Base-by-base conservation (phyloP, 2,113 vertebrate species). In the Cephalopholis sonnerati region DNA sequence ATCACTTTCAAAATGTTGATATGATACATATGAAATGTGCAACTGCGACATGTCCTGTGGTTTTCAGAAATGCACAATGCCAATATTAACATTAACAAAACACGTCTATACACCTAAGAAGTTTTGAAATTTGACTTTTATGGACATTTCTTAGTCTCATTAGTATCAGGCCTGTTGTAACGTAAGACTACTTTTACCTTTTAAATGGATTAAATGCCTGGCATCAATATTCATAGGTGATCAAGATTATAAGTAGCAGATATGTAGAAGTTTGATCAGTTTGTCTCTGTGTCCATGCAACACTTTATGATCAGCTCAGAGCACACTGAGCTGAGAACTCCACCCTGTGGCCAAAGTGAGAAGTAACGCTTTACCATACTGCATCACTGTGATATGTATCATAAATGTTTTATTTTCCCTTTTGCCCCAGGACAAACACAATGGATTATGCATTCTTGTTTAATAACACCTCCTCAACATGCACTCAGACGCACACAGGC, bases 291-390 rank as follows among this genome's bases (percentile, higher is more conserved):
- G 15, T 65, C 62, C 53, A 53, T 24, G 11, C 7, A 61, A 2
- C 51, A 39, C 29, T 32, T 32, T 12, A 36, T 2, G 1, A n/a
- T n/a, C 27, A 32, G 36, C 54, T 63, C 46, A 74, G 58, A 27
- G 5, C 25, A 57, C 17, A 25, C 48, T 82, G 29, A 69, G 54
- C 24, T 36, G 7, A 83, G 22, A 74, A 87, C 91, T 0, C 87
- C 91, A 90, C 81, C 88, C 11, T 79, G 84, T 89, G 94, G 92
- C 25, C 61, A 74, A 5, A 29, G 3, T 46, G 18, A 44, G 73
- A 83, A 84, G 16, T 84, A 63, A 64, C 3, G 4, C 12, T 57
- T 13, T 50, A 13, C 7, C 27, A 17, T 17, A 9, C 58, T 68
- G 13, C 9, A 29, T 53, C 18, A 16, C 10, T 58, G 51, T 62